phyloP scores from a whole-genome alignment of 2,888 invertebrate species.

The Psylliodes chrysocephalus region DNA sequence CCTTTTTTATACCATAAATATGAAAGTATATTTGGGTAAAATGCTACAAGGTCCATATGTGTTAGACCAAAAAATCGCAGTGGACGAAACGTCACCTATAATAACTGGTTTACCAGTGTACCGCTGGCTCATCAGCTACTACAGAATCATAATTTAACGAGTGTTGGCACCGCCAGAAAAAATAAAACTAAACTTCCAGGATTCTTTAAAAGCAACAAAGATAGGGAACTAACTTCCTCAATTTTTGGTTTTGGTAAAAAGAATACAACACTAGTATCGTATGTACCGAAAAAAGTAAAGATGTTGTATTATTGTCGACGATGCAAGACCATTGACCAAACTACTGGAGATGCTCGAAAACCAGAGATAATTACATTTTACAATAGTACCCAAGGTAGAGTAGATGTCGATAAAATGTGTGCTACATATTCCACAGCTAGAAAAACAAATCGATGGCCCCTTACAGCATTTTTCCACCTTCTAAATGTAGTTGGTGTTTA shows the following conservation, averaged over 20 bases:
- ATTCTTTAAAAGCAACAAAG: neutral
- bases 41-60: too few species aligned
- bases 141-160: neutral
- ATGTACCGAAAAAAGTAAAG: neutral
- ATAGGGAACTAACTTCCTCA: neutral
- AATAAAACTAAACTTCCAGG: neutral
- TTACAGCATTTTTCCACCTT: too few species aligned
- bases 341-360: neutral
- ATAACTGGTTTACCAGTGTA: too few species aligned
- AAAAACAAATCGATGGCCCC: too few species aligned
- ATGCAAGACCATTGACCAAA: neutral
- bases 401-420: too few species aligned
- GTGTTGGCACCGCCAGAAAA: neutral
- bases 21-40: too few species aligned
- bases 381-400: neutral
- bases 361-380: neutral
- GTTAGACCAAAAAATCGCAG: too few species aligned
- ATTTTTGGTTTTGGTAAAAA: neutral
- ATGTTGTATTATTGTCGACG: neutral
- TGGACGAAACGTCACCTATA: neutral
- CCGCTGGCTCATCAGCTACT: too few species aligned
- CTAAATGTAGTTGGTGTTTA: too few species aligned
- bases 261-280: neutral
- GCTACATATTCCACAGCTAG: too few species aligned
- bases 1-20: too few species aligned